phyloP scores from a whole-genome alignment of 1,140 invertebrate species.

The Nylanderia fulva region DNA sequence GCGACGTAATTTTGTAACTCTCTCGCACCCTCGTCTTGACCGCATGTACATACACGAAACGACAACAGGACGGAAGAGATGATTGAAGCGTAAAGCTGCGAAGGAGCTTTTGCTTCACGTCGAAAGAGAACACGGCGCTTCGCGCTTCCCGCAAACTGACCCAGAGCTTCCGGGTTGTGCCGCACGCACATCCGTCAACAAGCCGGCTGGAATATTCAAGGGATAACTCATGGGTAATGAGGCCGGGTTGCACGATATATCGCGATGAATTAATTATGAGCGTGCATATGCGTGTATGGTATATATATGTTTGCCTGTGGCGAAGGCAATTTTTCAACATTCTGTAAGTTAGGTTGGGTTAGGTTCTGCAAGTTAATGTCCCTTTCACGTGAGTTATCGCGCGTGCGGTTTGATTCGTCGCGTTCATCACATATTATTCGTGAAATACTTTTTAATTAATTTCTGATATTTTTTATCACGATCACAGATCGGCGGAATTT shows the following conservation, averaged over 20 bases:
- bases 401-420: conserved; percentile 29
- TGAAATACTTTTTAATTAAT: conserved; percentile 53
- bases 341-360: conserved; percentile 50
- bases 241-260: conserved; percentile 36
- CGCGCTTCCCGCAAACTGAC: conserved; percentile 16
- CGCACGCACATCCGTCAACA: conserved; percentile 57
- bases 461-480: conserved; percentile 41
- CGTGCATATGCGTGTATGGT: not conserved
- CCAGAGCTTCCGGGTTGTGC: conserved; percentile 5
- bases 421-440: conserved; percentile 11
- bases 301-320: not conserved
- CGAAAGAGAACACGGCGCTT: not conserved
- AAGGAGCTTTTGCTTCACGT: not conserved
- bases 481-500: conserved; percentile 12
- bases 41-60: conserved; percentile 36
- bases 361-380: conserved; percentile 45
- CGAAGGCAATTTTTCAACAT: conserved; percentile 48
- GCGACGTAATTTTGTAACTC: conserved; percentile 80
- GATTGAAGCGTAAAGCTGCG: conserved; percentile 37
- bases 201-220: conserved; percentile 46
- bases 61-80: conserved; percentile 28
- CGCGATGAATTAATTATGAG: conserved; percentile 57
- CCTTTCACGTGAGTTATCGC: conserved; percentile 27
- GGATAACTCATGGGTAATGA: conserved; percentile 45
- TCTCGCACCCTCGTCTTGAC: conserved; percentile 50